phyloP scores from a whole-genome alignment of 1,140 invertebrate genomes.

The Hesperophylax magnus region DNA sequence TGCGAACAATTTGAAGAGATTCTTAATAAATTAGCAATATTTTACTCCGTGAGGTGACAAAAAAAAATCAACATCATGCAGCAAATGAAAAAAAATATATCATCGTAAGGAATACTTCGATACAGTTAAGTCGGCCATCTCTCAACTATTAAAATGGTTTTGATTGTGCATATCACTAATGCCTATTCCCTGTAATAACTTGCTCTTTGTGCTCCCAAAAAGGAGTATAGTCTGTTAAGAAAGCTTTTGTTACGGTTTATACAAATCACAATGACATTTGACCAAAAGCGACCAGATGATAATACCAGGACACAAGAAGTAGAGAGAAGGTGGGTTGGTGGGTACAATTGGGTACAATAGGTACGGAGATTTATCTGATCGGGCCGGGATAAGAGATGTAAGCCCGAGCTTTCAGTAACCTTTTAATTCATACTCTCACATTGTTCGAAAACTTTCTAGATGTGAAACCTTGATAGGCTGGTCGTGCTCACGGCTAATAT shows the following conservation, averaged over 20 bases:
- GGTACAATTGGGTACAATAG: neutral
- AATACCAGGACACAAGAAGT: neutral
- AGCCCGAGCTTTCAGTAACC: conserved; percentile 26
- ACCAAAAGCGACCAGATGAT: neutral
- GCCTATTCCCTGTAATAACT: too few relatives aligned
- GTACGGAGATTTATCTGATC: conserved; percentile 27
- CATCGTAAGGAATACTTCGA: too few relatives aligned
- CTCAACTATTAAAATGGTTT: too few relatives aligned
- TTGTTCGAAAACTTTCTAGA: conserved; percentile 37
- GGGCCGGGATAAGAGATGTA: conserved; percentile 5
- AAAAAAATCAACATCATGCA: too few relatives aligned
- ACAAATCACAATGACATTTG: neutral
- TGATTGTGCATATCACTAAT: too few relatives aligned
- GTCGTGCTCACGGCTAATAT: neutral
- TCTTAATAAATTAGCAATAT: too few relatives aligned
- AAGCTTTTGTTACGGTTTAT: neutral
- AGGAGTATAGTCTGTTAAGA: neutral
- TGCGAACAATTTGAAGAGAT: too few relatives aligned
- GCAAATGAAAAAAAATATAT: too few relatives aligned
- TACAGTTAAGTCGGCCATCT: too few relatives aligned
- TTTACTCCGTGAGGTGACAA: too few relatives aligned
- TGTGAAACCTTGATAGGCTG: conserved; percentile 19
- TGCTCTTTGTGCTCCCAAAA: neutral
- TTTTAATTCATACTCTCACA: conserved; percentile 31
- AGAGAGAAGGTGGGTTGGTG: neutral